Conservation (phyloP, 1,140 invertebrate species). For the Triops cancriformis region DNA sequence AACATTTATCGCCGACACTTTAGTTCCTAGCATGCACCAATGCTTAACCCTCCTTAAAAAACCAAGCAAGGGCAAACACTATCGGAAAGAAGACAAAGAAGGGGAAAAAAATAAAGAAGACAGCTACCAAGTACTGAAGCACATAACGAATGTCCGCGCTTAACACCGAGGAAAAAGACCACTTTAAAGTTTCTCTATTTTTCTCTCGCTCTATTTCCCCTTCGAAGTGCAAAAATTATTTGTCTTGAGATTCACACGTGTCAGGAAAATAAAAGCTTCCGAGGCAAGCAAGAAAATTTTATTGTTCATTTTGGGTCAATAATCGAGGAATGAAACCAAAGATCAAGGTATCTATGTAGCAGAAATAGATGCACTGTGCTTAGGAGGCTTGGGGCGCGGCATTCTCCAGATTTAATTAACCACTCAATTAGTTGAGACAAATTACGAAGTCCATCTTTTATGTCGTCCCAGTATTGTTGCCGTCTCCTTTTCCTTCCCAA, state of each 20-base stretch:
- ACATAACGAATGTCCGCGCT: neutral
- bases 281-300: neutral
- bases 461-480: constrained; percentile 1
- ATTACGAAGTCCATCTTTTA: neutral
- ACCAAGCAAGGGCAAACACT: neutral
- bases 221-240: neutral
- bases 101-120: neutral
- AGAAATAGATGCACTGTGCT: neutral
- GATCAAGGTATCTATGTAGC: neutral
- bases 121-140: neutral
- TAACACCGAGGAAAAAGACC: neutral
- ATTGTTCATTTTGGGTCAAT: neutral
- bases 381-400: neutral
- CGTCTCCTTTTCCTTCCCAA: constrained; percentile 23
- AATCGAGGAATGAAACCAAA: neutral
- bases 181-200: neutral
- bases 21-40: too few relatives aligned
- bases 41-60: too few relatives aligned
- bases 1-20: neutral
- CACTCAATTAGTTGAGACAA: neutral
- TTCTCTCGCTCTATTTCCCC: neutral
- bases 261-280: neutral
- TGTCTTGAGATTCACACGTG: neutral
- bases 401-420: neutral
- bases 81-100: neutral